phyloP scores from a whole-genome alignment of 1,140 invertebrate genomes.

The Maconellicoccus hirsutus region DNA sequence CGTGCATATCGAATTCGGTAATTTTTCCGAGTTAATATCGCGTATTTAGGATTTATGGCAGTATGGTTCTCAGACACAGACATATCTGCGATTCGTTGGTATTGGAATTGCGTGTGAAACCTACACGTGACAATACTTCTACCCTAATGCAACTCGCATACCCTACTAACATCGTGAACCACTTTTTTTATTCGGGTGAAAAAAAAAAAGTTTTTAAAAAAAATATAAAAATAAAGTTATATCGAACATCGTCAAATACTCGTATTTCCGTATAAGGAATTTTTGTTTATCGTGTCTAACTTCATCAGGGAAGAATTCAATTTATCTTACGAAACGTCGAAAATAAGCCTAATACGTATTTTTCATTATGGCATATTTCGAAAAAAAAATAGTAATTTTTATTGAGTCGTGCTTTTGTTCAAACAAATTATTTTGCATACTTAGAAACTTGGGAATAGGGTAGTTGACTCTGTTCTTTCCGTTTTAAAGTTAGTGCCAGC shows the following conservation, averaged over 20 bases:
- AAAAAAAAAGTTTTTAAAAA: not conserved
- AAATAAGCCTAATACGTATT: not conserved
- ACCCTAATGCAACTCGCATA: not conserved
- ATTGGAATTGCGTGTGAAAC: not conserved
- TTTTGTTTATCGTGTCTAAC: too few species aligned
- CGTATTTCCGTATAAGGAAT: too few species aligned
- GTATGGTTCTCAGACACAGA: not conserved
- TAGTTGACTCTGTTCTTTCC: constrained; percentile 12
- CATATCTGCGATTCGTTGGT: not conserved
- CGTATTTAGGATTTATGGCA: not conserved
- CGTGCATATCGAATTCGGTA: not conserved
- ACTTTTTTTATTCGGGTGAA: not conserved
- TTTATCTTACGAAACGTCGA: too few species aligned
- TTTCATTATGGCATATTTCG: not conserved
- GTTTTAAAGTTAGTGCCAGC: constrained; percentile 21
- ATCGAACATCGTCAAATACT: too few species aligned
- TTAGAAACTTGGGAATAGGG: constrained; percentile 11
- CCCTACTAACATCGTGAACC: not conserved
- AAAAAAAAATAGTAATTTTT: not conserved
- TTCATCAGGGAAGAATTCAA: too few species aligned
- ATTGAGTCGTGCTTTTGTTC: constrained; percentile 11
- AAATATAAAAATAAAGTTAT: too few species aligned
- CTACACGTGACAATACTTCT: not conserved
- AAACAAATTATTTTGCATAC: constrained; percentile 11
- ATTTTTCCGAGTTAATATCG: not conserved